Base-by-base conservation (phyloP, 2,113 vertebrate species). In the Oryzias melastigma region DNA sequence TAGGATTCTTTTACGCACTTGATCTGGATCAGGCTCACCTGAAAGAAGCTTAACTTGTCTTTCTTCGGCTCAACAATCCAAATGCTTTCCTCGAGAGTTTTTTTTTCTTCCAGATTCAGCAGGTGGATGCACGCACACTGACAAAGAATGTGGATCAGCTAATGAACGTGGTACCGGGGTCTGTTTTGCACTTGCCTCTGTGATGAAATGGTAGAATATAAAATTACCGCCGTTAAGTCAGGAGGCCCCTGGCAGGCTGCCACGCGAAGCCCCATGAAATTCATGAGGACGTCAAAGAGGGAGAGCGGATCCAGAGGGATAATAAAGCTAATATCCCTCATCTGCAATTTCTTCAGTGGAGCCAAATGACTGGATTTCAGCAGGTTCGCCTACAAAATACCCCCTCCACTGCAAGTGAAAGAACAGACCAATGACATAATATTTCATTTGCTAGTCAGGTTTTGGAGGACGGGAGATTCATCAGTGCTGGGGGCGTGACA, bases 171-270 rank as follows among this genome's bases (percentile, higher is more conserved):
- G 61, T 68, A 45, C 45, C 68, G 14, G 40, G 52, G 40, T 65
- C 63, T 67, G 63, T 55, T 67, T 81, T 66, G 47, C 60, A 69
- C 58, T 7, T 44, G 54, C 69, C 51, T 63, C 52, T 44, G 65
- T 43, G 65, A 71, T 71, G 74, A 65, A 78, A 69, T 51, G 63
- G 70, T 17, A 25, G 75, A 82, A 82, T 85, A 86, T 78, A 73
- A 82, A 85, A 84, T 76, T 20, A 80, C 70, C 71, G 68, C 69
- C 73, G 84, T 83, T 87, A 82, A 56, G 55, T 74, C 71, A 22
- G 61, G 71, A 73, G 78, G 76, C 76, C 35, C 35, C 78, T 86
- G 88, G 85, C 77, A 73, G 71, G 50, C 77, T 77, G 83, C 88
- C 87, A 89, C 73, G 45, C 45, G 62, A 69, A 80, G 73, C 80